Base-by-base conservation (phyloP, 2,797 vertebrate species). In the Lagorchestes hirsutus region DNA sequence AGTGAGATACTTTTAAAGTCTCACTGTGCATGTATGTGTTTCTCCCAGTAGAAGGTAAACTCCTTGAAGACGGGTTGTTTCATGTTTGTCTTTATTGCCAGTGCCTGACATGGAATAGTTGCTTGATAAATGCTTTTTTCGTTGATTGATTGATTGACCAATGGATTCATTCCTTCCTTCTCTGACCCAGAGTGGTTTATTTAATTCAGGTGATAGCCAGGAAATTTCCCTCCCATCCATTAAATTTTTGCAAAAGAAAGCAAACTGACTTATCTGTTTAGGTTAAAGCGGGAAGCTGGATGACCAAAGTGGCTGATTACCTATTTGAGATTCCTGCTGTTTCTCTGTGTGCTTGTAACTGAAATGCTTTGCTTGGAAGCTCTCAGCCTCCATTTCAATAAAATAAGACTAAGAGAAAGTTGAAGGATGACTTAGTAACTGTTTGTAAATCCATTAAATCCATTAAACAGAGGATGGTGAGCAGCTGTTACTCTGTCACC, bases 201-300 rank as follows among this genome's bases (percentile, higher is more conserved):
- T 97, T 96, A 96, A 93, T 97, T 92, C 93, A 91, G 56, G 34
- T 90, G 62, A 92, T 94, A 95, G 93, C 91, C 95, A 93, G 90
- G 93, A 95, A 96, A 93, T 54, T 95, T 46, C 94, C 95, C 92
- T 90, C 94, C 91, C 96, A 97, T 95, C 95, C 91, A 62, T 96
- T 96, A 94, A 96, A 95, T 94, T 95, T 96, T 97, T 95, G 87
- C 95, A 95, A 92, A 97, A 95, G 96, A 92, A 96, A 94, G 91
- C 94, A 93, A 92, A 93, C 82, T 91, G 90, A 40, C 92, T 97
- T 67, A 54, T 91, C 96, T 54, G 55, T 93, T 90, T 62, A 90
- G 92, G 94, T 96, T 96, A 94, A 90, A 97, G 94, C 94, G 92
- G 92, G 93, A 95, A 27, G 40, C 50, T 87, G 74, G 74, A 46